These are phyloP conservation scores for Irena cyanogastra DNA, from an alignment of 2,113 vertebrate species.

Conservation along the genomic window DNA sequence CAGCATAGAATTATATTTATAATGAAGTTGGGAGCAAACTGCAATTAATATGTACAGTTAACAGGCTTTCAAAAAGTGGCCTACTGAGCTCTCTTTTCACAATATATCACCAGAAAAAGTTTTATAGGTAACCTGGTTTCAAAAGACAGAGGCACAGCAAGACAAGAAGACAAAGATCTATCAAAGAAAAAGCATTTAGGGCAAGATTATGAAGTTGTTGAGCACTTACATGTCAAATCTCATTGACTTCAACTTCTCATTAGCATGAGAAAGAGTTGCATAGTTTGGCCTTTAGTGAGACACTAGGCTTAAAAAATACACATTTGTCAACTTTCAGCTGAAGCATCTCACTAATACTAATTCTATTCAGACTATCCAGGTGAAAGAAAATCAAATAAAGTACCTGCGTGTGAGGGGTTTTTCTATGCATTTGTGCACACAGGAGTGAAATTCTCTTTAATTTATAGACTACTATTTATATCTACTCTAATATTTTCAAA, in stretches of 20 bases:
- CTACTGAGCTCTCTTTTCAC: background rate
- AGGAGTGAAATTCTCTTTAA: background rate
- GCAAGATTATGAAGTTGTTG: background rate
- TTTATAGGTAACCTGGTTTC: background rate
- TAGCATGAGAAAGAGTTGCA: conserved; percentile 24
- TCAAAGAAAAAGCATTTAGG: background rate
- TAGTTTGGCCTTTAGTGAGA: background rate
- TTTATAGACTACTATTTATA: background rate
- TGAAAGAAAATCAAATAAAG: background rate
- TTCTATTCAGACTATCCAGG: background rate
- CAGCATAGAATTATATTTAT: background rate
- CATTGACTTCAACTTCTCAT: conserved; percentile 11
- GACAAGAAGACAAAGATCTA: background rate
- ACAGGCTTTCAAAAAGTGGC: background rate
- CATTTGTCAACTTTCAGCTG: background rate
- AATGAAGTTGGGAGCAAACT: background rate
- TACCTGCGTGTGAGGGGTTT: background rate
- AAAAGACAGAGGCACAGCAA: background rate
- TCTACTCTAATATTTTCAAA: background rate
- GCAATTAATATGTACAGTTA: background rate
- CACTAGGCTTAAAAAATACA: background rate
- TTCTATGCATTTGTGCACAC: background rate
- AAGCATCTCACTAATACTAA: background rate
- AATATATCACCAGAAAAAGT: background rate
- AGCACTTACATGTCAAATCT: background rate